Evolutionary conservation across 2,888 invertebrate species (phyloP).

Genomic region (Epinotia nisella): DNA sequence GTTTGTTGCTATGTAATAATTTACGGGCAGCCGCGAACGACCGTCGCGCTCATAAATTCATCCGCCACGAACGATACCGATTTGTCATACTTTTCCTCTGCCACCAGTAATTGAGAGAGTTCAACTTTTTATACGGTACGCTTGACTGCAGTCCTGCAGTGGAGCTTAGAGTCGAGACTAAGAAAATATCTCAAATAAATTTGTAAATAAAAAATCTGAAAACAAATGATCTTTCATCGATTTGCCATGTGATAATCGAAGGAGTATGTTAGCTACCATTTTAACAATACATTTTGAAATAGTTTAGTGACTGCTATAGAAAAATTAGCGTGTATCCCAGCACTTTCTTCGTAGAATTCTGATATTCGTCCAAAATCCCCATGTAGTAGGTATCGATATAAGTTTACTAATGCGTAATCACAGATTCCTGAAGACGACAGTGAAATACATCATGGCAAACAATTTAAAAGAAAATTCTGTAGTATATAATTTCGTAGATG

Average conservation of each 20-base stretch:
- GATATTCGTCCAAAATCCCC: constrained; percentile 12
- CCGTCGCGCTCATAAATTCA: constrained; percentile 57
- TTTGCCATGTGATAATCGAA: not conserved
- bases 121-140: constrained; percentile 35
- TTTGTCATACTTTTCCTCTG: constrained; percentile 75
- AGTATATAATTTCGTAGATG: constrained; percentile 15
- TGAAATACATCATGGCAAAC: constrained; percentile 22
- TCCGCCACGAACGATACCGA: constrained; percentile 61
- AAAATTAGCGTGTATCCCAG: not conserved
- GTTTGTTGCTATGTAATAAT: constrained; percentile 56
- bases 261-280: not conserved
- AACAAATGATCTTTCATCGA: not conserved
- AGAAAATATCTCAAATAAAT: constrained; percentile 4
- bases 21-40: constrained; percentile 53
- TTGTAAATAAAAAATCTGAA: not conserved
- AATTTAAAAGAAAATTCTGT: constrained; percentile 22
- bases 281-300: not conserved
- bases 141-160: constrained; percentile 14
- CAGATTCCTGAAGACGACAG: constrained; percentile 25
- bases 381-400: constrained; percentile 7
- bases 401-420: constrained; percentile 26
- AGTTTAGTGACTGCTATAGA: constrained; percentile 12
- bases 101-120: constrained; percentile 42
- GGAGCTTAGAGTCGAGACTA: not conserved
- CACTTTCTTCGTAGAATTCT: constrained; percentile 14